Percentiles rank a stretch among this genome's conserved stretches.
phyloP scores from a whole-genome alignment of 2,888 invertebrate species.

The Rotaria socialis region DNA sequence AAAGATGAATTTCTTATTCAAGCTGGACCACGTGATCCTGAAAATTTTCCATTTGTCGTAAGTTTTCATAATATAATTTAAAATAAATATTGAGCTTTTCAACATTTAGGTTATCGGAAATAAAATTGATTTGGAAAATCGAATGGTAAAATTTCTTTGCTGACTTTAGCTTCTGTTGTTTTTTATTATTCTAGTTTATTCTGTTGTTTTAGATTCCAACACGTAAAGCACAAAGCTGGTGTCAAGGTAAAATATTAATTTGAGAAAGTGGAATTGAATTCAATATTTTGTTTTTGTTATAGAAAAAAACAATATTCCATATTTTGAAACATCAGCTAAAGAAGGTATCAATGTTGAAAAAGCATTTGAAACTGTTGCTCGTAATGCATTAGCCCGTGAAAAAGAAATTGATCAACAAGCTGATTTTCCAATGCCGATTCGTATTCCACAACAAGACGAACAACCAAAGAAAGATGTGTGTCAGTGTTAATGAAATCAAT shows the following conservation, averaged over 20 bases:
- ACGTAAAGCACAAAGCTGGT: neutral
- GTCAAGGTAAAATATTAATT: neutral
- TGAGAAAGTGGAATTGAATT: neutral
- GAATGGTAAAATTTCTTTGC: neutral
- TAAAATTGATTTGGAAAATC: slow-evolving; percentile 74
- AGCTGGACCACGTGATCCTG: slow-evolving; percentile 92
- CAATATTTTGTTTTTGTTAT: slow-evolving; percentile 69
- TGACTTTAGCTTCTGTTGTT: too few relatives aligned
- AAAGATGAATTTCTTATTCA: slow-evolving; percentile 74
- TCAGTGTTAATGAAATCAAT: neutral
- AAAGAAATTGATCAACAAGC: slow-evolving; percentile 44
- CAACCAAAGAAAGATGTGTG: neutral
- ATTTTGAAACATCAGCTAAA: slow-evolving; percentile 98
- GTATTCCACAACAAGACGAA: slow-evolving; percentile 1
- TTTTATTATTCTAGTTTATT: too few relatives aligned
- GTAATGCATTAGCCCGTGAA: slow-evolving; percentile 45
- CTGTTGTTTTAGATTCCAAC: neutral
- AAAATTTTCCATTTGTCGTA: slow-evolving; percentile 94
- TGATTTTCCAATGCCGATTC: slow-evolving; percentile 38
- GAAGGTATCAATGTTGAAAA: slow-evolving; percentile 97
- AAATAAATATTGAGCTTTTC: too few relatives aligned
- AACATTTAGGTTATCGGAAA: slow-evolving; percentile 73
- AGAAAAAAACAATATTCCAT: slow-evolving; percentile 94
- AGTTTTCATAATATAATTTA: too few relatives aligned
- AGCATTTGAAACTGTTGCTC: slow-evolving; percentile 85